Evolutionary conservation across 2,113 vertebrate genomes (phyloP), one percentile per base, ranked within the genome.

Genomic region (Vidua chalybeata): DNA sequence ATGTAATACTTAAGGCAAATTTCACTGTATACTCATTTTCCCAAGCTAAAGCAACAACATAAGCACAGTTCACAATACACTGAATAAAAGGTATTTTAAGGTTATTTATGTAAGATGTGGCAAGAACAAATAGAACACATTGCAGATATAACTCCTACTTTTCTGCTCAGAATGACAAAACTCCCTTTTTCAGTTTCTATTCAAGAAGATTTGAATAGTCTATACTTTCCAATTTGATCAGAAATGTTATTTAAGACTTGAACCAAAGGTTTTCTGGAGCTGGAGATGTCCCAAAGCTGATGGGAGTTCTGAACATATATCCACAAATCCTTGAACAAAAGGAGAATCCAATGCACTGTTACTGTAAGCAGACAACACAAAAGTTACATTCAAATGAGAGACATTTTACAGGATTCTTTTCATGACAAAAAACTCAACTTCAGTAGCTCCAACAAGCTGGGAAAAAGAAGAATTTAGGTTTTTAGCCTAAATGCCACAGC

Each of bases 1-100:
- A 79, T 2, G 7, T 80, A 75, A 87, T n/a, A 41, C 19, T 84
- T 95, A 89, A 96, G 94, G 95, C 82, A 84, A 85, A 78, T 55
- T 63, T 67, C 48, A 62, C 6, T 48, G 23, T 90, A 21, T 4
- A 45, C 9, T 74, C 74, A 26, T 64, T 84, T 88, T 84, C 35
- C 67, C 59, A 82, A 37, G 23, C 37, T 87, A 39, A 74, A 68
- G 23, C 82, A 87, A 83, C 45, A 56, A 58, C 4, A 3, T 4
- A 72, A 79, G 26, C 10, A 8, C 30, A 43, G 26, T 18, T 79
- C 4, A 2, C 37, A 92, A 68, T 6, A 80, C 20, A 68, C 0
- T 52, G 33, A 78, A 84, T 77, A 81, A 55, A 79, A 86, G 71
- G 43, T n/a, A 39, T 49, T 92, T 89, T n/a, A 10, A 18, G 26